phyloP scores from a whole-genome alignment of 2,888 invertebrate species.

The Timandra comae region DNA sequence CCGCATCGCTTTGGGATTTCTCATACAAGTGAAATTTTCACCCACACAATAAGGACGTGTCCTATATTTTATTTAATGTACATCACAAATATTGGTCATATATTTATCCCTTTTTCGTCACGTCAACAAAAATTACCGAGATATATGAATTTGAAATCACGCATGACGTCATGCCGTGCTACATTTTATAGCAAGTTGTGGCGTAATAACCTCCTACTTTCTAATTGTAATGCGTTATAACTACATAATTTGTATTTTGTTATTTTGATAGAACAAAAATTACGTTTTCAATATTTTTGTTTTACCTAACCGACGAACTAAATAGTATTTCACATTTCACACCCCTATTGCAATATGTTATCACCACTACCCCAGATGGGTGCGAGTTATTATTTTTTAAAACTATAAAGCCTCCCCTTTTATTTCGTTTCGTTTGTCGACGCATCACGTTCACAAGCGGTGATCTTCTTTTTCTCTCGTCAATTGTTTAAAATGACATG shows the following conservation, averaged over 20 bases:
- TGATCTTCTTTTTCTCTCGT: slow-evolving; percentile 24
- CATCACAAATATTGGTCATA: too few relatives aligned
- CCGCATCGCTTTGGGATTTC: slow-evolving; percentile 7
- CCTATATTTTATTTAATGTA: too few relatives aligned
- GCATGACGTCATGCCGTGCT: too few relatives aligned
- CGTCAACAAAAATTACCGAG: too few relatives aligned
- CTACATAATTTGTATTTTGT: too few relatives aligned
- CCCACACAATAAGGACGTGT: background rate
- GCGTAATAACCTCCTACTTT: too few relatives aligned
- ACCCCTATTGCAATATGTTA: slow-evolving; percentile 31
- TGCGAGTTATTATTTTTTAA: slow-evolving; percentile 49
- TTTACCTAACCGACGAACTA: slow-evolving; percentile 18
- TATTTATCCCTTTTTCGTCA: too few relatives aligned
- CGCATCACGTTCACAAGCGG: slow-evolving; percentile 50
- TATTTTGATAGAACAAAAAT: too few relatives aligned
- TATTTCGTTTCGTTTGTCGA: slow-evolving; percentile 47
- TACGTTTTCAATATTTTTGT: too few relatives aligned
- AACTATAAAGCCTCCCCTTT: slow-evolving; percentile 28
- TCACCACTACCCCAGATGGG: slow-evolving; percentile 32
- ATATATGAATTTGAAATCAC: too few relatives aligned
- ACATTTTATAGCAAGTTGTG: too few relatives aligned
- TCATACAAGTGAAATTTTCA: slow-evolving; percentile 3
- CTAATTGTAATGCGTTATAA: too few relatives aligned
- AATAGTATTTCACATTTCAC: slow-evolving; percentile 20
- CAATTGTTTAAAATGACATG: slow-evolving; percentile 26